Evolutionary conservation across 2,113 vertebrate species (phyloP).

Genomic region (Elephantulus edwardii): DNA sequence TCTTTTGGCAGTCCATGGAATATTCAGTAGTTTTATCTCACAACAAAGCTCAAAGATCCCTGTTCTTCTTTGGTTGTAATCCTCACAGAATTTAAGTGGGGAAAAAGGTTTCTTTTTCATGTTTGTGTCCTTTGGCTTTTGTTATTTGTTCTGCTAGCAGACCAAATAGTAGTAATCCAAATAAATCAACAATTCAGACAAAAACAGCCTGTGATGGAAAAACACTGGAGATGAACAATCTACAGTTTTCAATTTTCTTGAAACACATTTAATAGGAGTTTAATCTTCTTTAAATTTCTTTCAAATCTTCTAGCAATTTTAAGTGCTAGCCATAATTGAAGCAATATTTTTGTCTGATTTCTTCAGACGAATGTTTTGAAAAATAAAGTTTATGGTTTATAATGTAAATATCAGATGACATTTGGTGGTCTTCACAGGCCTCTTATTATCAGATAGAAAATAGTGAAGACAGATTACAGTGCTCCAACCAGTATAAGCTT

Average conservation of each 20-base stretch:
- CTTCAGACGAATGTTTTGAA: background rate
- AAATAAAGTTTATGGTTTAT: background rate
- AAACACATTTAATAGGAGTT: background rate
- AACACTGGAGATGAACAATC: background rate
- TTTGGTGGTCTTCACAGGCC: background rate
- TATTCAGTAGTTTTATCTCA: no score
- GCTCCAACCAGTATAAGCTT: no score
- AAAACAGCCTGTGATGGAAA: background rate
- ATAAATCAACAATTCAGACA: background rate
- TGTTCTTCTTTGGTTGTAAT: background rate
- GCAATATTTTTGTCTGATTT: background rate
- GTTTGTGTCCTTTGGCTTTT: background rate
- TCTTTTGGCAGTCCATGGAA: no score
- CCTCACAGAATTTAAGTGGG: background rate
- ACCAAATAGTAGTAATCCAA: constrained; percentile 27
- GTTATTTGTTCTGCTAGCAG: background rate
- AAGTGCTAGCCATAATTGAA: background rate
- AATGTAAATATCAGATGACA: background rate
- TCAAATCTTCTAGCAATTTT: background rate
- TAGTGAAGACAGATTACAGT: no score
- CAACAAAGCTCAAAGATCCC: no score
- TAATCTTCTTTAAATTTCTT: background rate
- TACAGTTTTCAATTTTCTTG: background rate
- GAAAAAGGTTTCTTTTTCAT: background rate
- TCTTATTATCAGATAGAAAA: background rate